A percentile compares a stretch with the other conserved stretches of the same genome.
Evolutionary conservation across 2,797 vertebrate genomes (phyloP).

Genomic region (Gallinago stenura): DNA sequence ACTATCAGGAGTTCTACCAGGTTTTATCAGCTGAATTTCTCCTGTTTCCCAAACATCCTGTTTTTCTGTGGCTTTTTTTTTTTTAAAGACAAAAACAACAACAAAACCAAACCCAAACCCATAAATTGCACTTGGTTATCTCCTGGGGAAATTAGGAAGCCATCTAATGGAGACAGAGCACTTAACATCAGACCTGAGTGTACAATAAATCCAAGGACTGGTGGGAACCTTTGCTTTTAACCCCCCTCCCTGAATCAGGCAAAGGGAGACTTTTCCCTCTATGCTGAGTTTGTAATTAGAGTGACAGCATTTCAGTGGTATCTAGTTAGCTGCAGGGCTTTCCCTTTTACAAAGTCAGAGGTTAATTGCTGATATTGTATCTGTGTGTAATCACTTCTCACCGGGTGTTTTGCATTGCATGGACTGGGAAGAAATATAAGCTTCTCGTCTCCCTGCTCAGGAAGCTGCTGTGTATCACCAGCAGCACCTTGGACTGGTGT

Average conservation of each 20-base stretch:
- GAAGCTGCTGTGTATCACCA: background rate
- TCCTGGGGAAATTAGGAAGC: background rate
- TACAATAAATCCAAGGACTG: background rate
- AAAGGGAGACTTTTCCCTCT: background rate
- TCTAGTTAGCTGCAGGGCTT: slow-evolving; percentile 42
- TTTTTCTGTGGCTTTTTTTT: background rate
- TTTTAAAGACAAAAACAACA: no score
- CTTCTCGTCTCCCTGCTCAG: background rate
- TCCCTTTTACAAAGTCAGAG: slow-evolving; percentile 18
- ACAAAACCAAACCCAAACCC: background rate
- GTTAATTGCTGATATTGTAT: slow-evolving; percentile 50
- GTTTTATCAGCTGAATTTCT: background rate
- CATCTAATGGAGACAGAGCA: background rate
- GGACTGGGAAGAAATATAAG: background rate
- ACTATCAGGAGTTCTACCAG: background rate
- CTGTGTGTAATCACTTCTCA: background rate
- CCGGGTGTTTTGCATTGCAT: background rate
- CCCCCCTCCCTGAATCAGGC: background rate
- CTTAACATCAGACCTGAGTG: background rate
- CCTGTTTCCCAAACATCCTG: background rate
- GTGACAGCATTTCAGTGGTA: background rate
- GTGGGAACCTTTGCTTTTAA: background rate
- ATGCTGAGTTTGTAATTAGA: background rate
- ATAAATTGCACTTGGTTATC: background rate
- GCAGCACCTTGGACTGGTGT: background rate